phyloP scores from a whole-genome alignment of 2,888 invertebrate genomes.

The Fabriciana adippe region DNA sequence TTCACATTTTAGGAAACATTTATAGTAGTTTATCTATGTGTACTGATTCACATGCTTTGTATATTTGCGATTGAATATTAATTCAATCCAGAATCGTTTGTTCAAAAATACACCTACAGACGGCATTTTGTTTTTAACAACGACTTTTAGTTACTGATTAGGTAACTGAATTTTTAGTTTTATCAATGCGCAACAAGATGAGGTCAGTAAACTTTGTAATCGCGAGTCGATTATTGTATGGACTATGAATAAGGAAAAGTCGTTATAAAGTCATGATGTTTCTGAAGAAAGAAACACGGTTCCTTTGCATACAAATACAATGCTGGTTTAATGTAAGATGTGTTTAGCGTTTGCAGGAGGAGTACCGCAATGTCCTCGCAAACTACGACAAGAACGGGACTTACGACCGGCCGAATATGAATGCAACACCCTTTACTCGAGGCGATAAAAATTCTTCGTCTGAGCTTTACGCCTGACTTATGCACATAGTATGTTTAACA shows the following conservation, averaged over 20 bases:
- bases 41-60: too few species aligned
- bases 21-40: too few species aligned
- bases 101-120: neutral
- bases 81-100: neutral
- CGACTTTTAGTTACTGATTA: too few species aligned
- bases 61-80: neutral
- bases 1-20: too few species aligned
- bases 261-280: constrained; percentile 49
- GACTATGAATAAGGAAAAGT: constrained; percentile 51
- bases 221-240: constrained; percentile 41
- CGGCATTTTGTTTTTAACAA: too few species aligned
- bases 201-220: constrained; percentile 48
- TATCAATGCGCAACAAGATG: constrained; percentile 25
- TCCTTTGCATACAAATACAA: constrained; percentile 60
- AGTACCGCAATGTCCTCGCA: constrained; percentile 66
- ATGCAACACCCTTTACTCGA: constrained; percentile 49
- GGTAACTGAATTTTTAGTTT: constrained; percentile 18
- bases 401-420: constrained; percentile 56
- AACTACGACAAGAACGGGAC: constrained; percentile 55
- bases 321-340: constrained; percentile 61
- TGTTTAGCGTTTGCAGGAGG: constrained; percentile 64
- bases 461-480: constrained; percentile 50
- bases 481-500: constrained; percentile 29
- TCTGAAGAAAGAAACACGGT: constrained; percentile 51
- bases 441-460: constrained; percentile 61